Percentiles rank a stretch among this genome's conserved stretches.
These are phyloP conservation scores for Danaus plexippus DNA, from an alignment of 1,140 invertebrate species.

Conservation along the genomic window DNA sequence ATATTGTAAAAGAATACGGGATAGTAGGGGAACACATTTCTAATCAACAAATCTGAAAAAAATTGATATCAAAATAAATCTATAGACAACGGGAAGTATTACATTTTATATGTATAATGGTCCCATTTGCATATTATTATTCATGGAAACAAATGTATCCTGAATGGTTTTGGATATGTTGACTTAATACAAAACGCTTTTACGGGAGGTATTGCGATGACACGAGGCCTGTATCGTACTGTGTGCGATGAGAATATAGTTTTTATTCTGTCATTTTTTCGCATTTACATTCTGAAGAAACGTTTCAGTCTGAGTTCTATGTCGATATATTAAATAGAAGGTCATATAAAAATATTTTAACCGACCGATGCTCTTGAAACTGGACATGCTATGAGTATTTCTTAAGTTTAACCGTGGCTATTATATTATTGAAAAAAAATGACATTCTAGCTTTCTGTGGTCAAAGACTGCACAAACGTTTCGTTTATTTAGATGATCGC, in stretches of 20 bases:
- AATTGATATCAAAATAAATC: not conserved
- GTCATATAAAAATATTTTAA: too few relatives aligned
- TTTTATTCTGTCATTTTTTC: conserved; percentile 25
- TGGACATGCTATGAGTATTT: too few relatives aligned
- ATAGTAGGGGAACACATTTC: too few relatives aligned
- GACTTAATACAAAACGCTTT: conserved; percentile 65
- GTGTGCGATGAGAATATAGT: conserved; percentile 34
- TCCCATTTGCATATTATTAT: conserved; percentile 48
- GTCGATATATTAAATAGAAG: too few relatives aligned
- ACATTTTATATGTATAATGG: conserved; percentile 27
- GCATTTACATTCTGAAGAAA: not conserved
- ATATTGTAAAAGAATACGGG: too few relatives aligned
- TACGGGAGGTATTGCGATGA: conserved; percentile 40
- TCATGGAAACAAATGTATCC: conserved; percentile 62
- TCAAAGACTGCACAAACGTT: conserved; percentile 37
- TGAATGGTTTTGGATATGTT: conserved; percentile 62
- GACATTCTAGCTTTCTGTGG: conserved; percentile 2
- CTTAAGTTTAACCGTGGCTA: not conserved
- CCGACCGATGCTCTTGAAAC: too few relatives aligned
- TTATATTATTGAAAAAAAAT: not conserved
- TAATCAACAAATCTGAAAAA: too few relatives aligned
- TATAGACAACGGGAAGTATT: not conserved
- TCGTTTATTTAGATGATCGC: conserved; percentile 47
- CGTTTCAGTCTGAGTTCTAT: too few relatives aligned
- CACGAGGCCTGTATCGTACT: too few relatives aligned